Base-by-base conservation (phyloP, 1,140 invertebrate genomes). In the Brachystomella parvula region DNA sequence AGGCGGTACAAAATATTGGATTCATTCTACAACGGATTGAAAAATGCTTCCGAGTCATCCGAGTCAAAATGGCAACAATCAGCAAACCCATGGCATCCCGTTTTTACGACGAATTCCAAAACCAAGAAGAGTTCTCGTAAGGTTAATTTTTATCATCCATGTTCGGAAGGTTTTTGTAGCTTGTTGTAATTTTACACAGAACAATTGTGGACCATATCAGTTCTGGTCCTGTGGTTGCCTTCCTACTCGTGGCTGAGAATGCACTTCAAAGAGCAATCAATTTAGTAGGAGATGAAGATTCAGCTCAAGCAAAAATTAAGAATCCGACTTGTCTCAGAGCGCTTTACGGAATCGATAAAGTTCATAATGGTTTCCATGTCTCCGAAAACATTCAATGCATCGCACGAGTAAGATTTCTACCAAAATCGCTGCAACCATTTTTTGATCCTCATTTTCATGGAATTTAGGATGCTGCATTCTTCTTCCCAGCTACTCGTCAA, bases 161-260 rank as follows among this genome's bases (percentile, higher is more conserved):
- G 44, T 68, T 35, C 30, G 31, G 58, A 12, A 15, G 58, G 9
- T 6, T 24, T 9, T n/a, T 21, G 17, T 33, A 65, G 32, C 61
- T 0, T 15, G 62, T 49, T 26, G 47, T 39, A 70, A 61, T 1
- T 26, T 57, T 32, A 49, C 24, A 57, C 59, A 82, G 81, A 58
- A 77, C 79, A 61, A 71, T 85, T 2, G 75, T 86, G 71, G 83
- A 85, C 65, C 82, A 84, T 75, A 77, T 92, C 21, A 83, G 83
- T n/a, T 84, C 84, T 64, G 87, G 87, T 30, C 83, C 86, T 53
- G 81, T 90, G 0, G 78, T 90, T 73, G 85, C 83, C 15, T 75
- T 93, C 75, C 86, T 91, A 76, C 75, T 94, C 33, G 82, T 90
- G 35, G 87, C 85, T n/a, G 83, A 86, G 66, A 83, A 89, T 79